Base-by-base conservation (phyloP, 1,140 invertebrate genomes). In the Drosophila elegans region DNA sequence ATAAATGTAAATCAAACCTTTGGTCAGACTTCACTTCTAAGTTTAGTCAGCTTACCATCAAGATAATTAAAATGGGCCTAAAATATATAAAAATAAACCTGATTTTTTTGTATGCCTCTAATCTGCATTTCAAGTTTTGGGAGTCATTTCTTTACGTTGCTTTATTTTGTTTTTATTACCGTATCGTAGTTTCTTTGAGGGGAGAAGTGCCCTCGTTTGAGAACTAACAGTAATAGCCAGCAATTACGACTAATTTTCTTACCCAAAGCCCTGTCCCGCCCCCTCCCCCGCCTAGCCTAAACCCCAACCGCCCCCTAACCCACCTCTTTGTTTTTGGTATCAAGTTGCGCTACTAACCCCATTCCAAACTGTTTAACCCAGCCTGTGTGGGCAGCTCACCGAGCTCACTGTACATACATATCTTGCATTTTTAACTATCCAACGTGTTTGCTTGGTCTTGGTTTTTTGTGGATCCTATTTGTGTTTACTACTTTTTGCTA, bases 311-410 rank as follows among this genome's bases (percentile, higher is more conserved):
- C 41, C 64, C 36, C 29, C 29, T 52, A 45, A 9, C 32, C 51
- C 10, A 39, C 9, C 12, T 63, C 21, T 53, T 57, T 75, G 49
- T 42, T 56, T 76, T 66, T 75, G 36, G 42, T 76, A 76, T 75
- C 71, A 59, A 76, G 49, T 76, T 76, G 74, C 44, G 73, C 74
- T 61, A 77, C 74, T 77, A 77, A 77, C 74, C 73, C 73, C 10
- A 68, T 76, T 76, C 41, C 16, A 54, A 60, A 51, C 46, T 54
- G 69, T 62, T 39, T 52, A 75, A 52, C 46, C 51, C 51, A 62
- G 68, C 56, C 51, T 42, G 42, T 53, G 42, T 39, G 60, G 59
- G 34, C 42, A 10, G 44, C 54, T 34, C 32, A 54, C 59, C 64
- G 45, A 52, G 16, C 16, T 21, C 16, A 36, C 29, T 53, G 44